phyloP scores from a whole-genome alignment of 2,888 invertebrate genomes.

The Tridacna crocea region DNA sequence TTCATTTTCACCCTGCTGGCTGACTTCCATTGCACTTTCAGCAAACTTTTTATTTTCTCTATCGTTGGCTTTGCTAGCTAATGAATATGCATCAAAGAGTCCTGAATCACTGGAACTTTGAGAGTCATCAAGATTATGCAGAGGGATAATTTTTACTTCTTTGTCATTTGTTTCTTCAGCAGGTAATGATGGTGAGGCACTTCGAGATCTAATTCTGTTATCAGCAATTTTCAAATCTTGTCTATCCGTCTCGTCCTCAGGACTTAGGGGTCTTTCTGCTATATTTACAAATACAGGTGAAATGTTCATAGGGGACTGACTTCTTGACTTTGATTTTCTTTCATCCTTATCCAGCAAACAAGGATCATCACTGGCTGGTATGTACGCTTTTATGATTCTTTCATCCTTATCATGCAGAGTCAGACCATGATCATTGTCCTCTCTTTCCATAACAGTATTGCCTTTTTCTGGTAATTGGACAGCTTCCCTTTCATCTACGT shows the following conservation, averaged over 20 bases:
- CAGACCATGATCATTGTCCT: neutral
- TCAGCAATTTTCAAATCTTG: neutral
- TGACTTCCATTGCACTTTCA: neutral
- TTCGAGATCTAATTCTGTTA: constrained; percentile 18
- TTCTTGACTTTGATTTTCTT: constrained; percentile 33
- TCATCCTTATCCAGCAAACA: constrained; percentile 31
- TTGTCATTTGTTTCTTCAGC: neutral
- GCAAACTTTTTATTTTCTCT: neutral
- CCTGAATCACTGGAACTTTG: constrained; percentile 31
- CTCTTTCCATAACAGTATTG: neutral
- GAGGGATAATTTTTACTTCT: constrained; percentile 11
- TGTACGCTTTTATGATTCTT: neutral
- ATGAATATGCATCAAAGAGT: constrained; percentile 53
- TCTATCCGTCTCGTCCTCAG: neutral
- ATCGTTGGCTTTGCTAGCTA: constrained; percentile 11
- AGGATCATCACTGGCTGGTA: constrained; percentile 2
- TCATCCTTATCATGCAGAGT: constrained; percentile 19
- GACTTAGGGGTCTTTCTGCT: neutral
- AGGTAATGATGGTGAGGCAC: neutral
- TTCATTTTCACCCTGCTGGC: constrained; percentile 32
- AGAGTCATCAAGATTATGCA: constrained; percentile 24
- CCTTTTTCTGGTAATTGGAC: neutral
- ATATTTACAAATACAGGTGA: constrained; percentile 18
- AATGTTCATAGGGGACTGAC: constrained; percentile 41
- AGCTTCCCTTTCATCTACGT: neutral